Evolutionary conservation across 2,113 vertebrate species (phyloP), one percentile per base, ranked within the genome.

Genomic region (Malaclemys terrapin): DNA sequence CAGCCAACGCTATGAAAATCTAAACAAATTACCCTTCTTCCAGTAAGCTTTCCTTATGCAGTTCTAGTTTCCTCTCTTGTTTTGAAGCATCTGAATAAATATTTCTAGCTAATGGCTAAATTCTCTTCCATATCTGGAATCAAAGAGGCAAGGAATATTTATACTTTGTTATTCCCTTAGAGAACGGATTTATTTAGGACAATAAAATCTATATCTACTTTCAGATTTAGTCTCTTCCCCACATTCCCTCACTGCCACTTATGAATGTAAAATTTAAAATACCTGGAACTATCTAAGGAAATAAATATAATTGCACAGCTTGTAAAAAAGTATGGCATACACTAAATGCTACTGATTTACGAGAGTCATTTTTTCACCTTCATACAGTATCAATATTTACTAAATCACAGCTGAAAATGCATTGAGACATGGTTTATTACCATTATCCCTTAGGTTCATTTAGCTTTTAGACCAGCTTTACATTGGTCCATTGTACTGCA

Each of bases 81-180:
- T 95, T 82, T 94, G 93, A 97, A 93, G 93, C 93, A 91, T 53
- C 47, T 87, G 59, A 65, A 92, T 89, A 85, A 87, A 94, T 93
- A 88, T 90, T 86, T 95, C 94, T 96, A 92, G 93, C 95, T 94
- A 97, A 94, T 95, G 91, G 92, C 93, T 97, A 85, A 89, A 95
- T 93, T 97, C 90, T 91, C 89, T 96, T 92, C 38, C 83, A 83
- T 91, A 76, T 82, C 84, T 88, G 83, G 78, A 97, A 93, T 94
- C 94, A 97, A 97, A 95, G 92, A 96, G 93, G 91, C 96, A 97
- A 95, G 82, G 80, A 94, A 94, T 65, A 91, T 56, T 69, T 94
- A 89, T 95, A 94, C 59, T 98, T 93, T 79, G 81, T 91, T 95
- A 85, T 96, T 96, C 97, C 90, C 95, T 91, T 90, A 91, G 56